Evolutionary conservation across 2,797 vertebrate genomes (phyloP), one percentile per base, ranked within the genome.

Genomic region (Rhinogobio ventralis): DNA sequence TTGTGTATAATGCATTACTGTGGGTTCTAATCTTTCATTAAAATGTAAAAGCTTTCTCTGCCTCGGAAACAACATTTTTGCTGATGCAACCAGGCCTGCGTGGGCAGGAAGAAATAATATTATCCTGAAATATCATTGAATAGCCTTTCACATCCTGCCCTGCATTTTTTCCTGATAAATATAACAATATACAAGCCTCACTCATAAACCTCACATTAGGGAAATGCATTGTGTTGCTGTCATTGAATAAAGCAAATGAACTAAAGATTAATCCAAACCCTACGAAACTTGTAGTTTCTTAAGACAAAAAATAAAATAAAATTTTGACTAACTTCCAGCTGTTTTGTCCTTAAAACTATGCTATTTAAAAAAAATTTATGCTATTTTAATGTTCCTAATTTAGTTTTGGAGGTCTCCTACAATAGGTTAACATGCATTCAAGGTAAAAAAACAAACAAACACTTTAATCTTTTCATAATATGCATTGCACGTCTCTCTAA

Each of bases 21-120:
- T n/a, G 45, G 60, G 19, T 68, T 77, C 33, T 77, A 84, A 84
- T 84, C 25, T 69, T 77, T 77, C 49, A 84, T 84, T 84, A 77
- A 84, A 84, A 69, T 69, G 82, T 57, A 84, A 83, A 66, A 55
- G 51, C 46, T 68, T 39, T 76, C 62, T 66, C 60, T n/a, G 46
- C 60, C 72, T 75, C 33, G 11, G 64, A 77, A 83, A 77, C 62
- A 13, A 51, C 60, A 25, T 49, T 67, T 77, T 64, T 84, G 74
- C 74, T 84, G 82, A 83, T 28, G 72, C 72, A 83, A 83, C 72
- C 30, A 42, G 33, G 33, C 62, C 73, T 76, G 73, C 49, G 51
- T 77, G 19, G 45, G 72, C 45, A 55, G 73, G 68, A 23, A 57
- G 49, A 84, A 68, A 67, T 57, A 77, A 57, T 69, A 84, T 76